A percentile compares a stretch with the other conserved stretches of the same genome.
phyloP scores from a whole-genome alignment of 2,888 invertebrate genomes.

The Dilophus febrilis region DNA sequence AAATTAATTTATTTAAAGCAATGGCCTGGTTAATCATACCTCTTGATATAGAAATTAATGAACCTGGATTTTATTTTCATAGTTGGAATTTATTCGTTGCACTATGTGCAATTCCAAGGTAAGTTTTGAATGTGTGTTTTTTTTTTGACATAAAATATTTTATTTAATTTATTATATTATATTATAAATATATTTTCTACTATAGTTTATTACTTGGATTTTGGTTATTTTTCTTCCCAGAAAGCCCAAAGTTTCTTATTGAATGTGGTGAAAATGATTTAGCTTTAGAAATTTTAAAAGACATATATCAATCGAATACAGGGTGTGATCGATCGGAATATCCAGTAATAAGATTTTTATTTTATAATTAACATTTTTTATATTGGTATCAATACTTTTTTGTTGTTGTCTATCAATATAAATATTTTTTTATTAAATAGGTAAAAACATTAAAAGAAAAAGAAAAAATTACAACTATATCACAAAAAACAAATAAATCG shows the following conservation, averaged over 20 bases:
- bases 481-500: conserved; percentile 45
- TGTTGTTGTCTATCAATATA: conserved; percentile 2
- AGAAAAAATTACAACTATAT: conserved; percentile 41
- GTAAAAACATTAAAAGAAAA: conserved; percentile 55
- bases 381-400: not conserved
- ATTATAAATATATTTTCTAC: not conserved
- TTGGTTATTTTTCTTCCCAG: conserved; percentile 60
- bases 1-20: conserved; percentile 29
- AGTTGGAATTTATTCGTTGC: conserved; percentile 72
- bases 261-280: conserved; percentile 64
- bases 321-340: conserved; percentile 51
- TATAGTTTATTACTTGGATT: conserved; percentile 23
- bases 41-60: conserved; percentile 40
- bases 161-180: not conserved
- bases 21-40: conserved; percentile 68
- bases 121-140: conserved; percentile 21
- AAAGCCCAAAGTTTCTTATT: conserved; percentile 67
- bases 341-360: conserved; percentile 37
- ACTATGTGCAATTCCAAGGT: conserved; percentile 53
- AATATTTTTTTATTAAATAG: conserved; percentile 27
- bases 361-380: conserved; percentile 2
- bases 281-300: conserved; percentile 48
- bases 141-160: not conserved
- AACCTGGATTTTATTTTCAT: conserved; percentile 45
- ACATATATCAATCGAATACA: conserved; percentile 54